phyloP scores from a whole-genome alignment of 2,113 vertebrate genomes.

The Chitala chitala region DNA sequence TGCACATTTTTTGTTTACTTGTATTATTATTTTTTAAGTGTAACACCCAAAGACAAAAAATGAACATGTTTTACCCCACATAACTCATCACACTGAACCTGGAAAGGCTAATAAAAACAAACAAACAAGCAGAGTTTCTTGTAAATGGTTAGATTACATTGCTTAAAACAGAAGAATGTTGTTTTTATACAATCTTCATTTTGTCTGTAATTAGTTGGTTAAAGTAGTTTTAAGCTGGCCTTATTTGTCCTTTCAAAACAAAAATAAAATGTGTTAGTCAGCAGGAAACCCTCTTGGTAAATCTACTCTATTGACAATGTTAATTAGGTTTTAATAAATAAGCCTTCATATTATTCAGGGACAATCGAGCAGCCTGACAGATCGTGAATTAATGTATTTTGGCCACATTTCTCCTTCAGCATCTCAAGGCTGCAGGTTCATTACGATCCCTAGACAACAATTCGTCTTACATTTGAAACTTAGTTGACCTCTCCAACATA shows the following conservation, averaged over 20 bases:
- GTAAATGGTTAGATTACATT: no score
- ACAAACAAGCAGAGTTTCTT: no score
- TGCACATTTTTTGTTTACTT: no score
- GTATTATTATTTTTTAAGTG: no score
- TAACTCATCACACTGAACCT: no score
- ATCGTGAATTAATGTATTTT: conserved; percentile 31
- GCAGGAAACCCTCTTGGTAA: conserved; percentile 4
- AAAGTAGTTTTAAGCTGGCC: neutral
- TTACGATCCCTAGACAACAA: conserved; percentile 26
- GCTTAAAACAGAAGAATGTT: no score
- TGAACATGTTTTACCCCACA: no score
- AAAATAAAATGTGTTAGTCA: conserved; percentile 5
- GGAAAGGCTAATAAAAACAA: no score
- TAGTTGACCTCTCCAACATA: conserved; percentile 27
- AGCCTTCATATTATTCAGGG: conserved; percentile 23
- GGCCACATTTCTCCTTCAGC: conserved; percentile 15
- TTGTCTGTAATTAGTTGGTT: neutral
- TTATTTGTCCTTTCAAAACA: neutral
- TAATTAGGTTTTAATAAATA: conserved; percentile 34
- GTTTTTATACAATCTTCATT: no score
- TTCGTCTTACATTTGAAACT: conserved; percentile 30
- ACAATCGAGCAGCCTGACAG: conserved; percentile 19
- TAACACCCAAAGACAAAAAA: no score
- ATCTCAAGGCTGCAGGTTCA: conserved; percentile 17
- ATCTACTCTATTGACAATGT: conserved; percentile 23